Evolutionary conservation across 53 echinoderm and acorn worm genomes (phyloP), one percentile per base, ranked within the genome.

Genomic region (Arbacia lixula): DNA sequence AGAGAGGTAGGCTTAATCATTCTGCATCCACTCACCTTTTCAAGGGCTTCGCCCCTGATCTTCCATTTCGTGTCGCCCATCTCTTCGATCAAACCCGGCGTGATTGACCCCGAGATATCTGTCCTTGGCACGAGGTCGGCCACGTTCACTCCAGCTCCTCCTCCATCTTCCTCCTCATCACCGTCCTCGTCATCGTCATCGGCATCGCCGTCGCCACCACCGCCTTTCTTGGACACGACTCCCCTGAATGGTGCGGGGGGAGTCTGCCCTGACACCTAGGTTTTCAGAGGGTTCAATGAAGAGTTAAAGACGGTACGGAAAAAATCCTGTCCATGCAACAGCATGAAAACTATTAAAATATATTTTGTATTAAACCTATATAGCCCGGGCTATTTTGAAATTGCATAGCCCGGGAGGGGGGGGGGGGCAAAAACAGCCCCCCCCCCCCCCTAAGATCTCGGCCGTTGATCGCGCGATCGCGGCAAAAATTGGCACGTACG

Each of bases 161-260:
- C 93, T 26, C 29, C 89, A 19, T 56, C 91, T n/a, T 31, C 91
- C 11, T 31, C 90, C 10, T 68, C 95, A 24, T 82, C 95, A 2
- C 71, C 86, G 2, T 86, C 85, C 0, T 85, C 93, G 9, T 94
- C 95, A 3, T 86, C 93, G 11, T 95, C 95, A 3, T 74, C 88
- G 4, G 40, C 83, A 2, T 19, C 86, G 25, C 36, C 88, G 22
- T 53, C 93, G 22, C 25, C 76, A 0, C 31, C 63, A 4, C 36
- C 84, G 10, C 46, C 65, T 33, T 86, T 80, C 60, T 90, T 88
- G 17, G 87, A 46, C 52, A 71, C 76, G 17, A 83, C 43, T 19
- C 96, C 96, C 39, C 96, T 55, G 88, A 96, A 93, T 17, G 96
- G 93, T 16, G 83, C 89, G 3, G 96, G 91, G 29, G 96, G 93